phyloP scores from a whole-genome alignment of 1,140 invertebrate genomes.

The Pseudomyrmex cubaensis region DNA sequence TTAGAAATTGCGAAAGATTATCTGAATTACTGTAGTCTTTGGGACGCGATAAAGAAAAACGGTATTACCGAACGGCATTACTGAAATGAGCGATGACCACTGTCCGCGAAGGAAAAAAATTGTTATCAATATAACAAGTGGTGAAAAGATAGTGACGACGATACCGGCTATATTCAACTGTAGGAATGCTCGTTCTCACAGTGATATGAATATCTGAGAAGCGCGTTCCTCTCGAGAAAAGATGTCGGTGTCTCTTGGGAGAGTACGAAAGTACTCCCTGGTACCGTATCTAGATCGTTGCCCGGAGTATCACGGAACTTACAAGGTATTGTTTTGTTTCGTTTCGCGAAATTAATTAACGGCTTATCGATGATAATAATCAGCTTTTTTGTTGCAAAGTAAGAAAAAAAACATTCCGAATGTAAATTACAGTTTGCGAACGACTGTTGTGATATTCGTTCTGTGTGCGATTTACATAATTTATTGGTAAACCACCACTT shows the following conservation, averaged over 20 bases:
- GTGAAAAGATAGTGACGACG: slow-evolving; percentile 13
- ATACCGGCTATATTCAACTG: neutral
- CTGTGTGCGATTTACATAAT: slow-evolving; percentile 6
- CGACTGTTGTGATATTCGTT: neutral
- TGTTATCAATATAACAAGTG: slow-evolving; percentile 19
- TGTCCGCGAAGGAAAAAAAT: neutral
- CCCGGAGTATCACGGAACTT: slow-evolving; percentile 74
- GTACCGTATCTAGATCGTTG: slow-evolving; percentile 76
- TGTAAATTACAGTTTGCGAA: neutral
- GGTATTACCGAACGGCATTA: neutral
- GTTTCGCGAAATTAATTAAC: no score
- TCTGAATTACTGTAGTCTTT: neutral
- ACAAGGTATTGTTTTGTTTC: slow-evolving; percentile 69
- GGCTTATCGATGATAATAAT: no score
- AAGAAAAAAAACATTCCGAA: no score
- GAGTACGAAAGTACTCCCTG: slow-evolving; percentile 76
- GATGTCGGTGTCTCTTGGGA: slow-evolving; percentile 63
- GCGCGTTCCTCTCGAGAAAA: neutral
- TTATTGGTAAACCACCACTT: neutral
- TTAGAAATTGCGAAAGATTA: neutral
- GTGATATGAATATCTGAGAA: slow-evolving; percentile 13
- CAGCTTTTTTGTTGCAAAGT: neutral
- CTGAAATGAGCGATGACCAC: neutral
- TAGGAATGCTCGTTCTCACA: slow-evolving; percentile 35
- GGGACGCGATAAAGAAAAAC: neutral